Base-by-base conservation (phyloP, 2,113 vertebrate species). In the Platichthys stellatus region DNA sequence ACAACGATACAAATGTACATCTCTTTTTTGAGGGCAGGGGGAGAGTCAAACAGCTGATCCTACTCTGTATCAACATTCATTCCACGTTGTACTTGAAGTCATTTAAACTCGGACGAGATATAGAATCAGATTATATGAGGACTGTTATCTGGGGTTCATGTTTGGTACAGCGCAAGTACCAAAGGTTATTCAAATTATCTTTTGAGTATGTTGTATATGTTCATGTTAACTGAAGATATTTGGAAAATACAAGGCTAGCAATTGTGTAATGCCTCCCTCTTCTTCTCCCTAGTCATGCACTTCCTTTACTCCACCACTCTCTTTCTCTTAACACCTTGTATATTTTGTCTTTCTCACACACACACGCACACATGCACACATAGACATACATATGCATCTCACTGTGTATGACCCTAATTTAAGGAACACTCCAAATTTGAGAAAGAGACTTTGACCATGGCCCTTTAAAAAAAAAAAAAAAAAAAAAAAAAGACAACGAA, bases 71-170 rank as follows among this genome's bases (percentile, higher is more conserved):
- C 72, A 66, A 86, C 72, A 74, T 84, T 83, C 80, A 84, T 83
- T 86, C 74, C 87, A 88, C 72, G 75, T 81, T 88, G 89, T 94
- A 94, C 93, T 93, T 92, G 90, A 93, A 91, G 67, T 87, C 84
- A 85, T 75, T 85, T 78, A 61, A 88, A 80, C 81, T 87, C 88
- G 77, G 84, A 87, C 67, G 78, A 86, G 80, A 76, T 72, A 81
- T 77, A 84, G 73, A 81, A 72, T 86, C 73, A 88, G 87, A 85
- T 90, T 76, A 82, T 88, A 87, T 91, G 75, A 87, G 90, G 91
- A 94, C 92, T 92, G 92, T 94, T 93, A 92, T 87, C 81, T 72
- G 72, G 77, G 81, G 82, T 83, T 75, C 70, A 84, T 59, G 59
- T 79, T 51, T 85, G 88, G 83, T 92, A 78, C 88, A 80, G 85